These are phyloP conservation scores for Holothuria scabra DNA, from an alignment of 53 echinoderm and acorn worm species.

Conservation along the genomic window DNA sequence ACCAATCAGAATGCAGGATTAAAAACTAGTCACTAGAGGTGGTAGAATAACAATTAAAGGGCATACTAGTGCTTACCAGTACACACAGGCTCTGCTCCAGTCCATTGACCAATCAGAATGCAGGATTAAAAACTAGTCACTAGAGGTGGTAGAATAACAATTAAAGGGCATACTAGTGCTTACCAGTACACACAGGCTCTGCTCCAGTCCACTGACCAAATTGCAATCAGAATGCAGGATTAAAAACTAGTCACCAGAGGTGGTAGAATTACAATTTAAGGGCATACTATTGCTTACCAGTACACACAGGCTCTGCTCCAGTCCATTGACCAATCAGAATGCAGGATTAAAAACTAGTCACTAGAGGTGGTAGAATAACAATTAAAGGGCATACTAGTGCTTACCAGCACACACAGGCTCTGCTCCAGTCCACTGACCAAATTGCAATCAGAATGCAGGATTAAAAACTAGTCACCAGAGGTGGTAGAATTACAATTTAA, in stretches of 20 bases:
- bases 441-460: no score
- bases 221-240: no score
- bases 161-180: not conserved
- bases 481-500: not conserved
- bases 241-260: no score
- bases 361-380: no score
- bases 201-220: not conserved
- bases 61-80: not conserved
- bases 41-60: not conserved
- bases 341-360: no score
- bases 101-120: slow-evolving; percentile 4
- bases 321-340: slow-evolving; percentile 6
- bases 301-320: not conserved
- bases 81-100: not conserved
- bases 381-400: not conserved
- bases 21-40: no score
- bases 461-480: no score
- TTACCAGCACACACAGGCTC: not conserved
- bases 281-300: not conserved
- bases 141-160: no score
- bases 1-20: no score
- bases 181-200: not conserved
- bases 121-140: no score
- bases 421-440: not conserved
- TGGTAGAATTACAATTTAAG: not conserved